phyloP scores from a whole-genome alignment of 2,888 invertebrate species.

The Parnassius mnemosyne region DNA sequence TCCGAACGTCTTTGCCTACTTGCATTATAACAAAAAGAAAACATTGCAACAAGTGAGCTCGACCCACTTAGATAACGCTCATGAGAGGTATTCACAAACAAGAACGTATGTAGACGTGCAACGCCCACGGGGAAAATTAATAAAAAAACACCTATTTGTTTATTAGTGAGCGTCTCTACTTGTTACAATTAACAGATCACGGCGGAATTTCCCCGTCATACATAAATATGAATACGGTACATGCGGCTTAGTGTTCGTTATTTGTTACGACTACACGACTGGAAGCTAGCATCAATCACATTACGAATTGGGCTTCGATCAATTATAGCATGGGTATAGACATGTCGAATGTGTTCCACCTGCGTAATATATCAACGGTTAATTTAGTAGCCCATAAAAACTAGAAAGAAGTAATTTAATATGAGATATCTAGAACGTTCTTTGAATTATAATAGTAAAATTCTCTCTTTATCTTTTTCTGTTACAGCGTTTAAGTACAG shows the following conservation, averaged over 20 bases:
- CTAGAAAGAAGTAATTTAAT: not conserved
- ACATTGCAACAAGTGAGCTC: constrained; percentile 61
- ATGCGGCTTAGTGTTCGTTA: constrained; percentile 5
- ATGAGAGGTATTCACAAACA: constrained; percentile 51
- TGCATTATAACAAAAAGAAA: constrained; percentile 48
- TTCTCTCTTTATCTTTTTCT: too few species aligned
- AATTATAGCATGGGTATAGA: constrained; percentile 25
- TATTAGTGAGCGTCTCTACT: constrained; percentile 9
- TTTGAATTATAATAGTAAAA: constrained; percentile 2
- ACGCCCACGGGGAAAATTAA: constrained; percentile 44
- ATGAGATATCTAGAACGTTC: not conserved
- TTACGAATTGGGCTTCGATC: constrained; percentile 25
- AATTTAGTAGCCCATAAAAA: constrained; percentile 13
- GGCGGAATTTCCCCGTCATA: constrained; percentile 3
- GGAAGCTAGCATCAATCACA: constrained; percentile 18
- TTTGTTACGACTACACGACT: constrained; percentile 17
- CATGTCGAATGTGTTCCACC: constrained; percentile 23
- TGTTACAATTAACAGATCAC: constrained; percentile 16
- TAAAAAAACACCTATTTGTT: constrained; percentile 37
- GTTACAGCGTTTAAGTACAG: too few species aligned
- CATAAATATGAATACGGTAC: constrained; percentile 8
- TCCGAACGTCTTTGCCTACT: constrained; percentile 14
- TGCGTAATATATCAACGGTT: constrained; percentile 25
- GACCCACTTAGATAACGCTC: constrained; percentile 71
- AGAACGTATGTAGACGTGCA: constrained; percentile 35